Evolutionary conservation across 2,113 vertebrate species (phyloP).

Genomic region (Pteronura brasiliensis): DNA sequence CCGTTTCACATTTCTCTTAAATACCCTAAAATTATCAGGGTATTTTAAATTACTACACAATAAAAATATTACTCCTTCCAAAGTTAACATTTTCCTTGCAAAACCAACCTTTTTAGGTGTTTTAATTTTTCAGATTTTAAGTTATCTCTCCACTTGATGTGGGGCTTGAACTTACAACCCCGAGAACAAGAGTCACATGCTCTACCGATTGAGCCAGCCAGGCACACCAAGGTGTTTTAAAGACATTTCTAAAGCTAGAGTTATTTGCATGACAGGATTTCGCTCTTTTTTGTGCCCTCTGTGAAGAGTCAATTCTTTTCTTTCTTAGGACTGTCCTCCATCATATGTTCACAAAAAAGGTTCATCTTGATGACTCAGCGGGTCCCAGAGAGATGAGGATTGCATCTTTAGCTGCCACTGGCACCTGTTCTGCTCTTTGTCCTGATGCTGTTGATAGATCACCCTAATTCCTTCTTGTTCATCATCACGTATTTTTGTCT

Average conservation of each 20-base stretch:
- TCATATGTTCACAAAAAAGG: background rate
- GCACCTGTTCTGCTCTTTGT: background rate
- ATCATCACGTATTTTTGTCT: constrained; percentile 13
- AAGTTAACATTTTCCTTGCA: constrained; percentile 31
- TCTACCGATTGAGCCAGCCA: background rate
- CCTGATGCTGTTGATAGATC: background rate
- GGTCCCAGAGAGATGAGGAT: background rate
- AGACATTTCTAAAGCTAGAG: background rate
- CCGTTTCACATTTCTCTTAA: background rate
- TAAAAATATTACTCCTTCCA: background rate
- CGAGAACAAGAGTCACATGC: background rate
- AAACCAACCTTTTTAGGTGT: background rate
- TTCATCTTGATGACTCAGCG: background rate
- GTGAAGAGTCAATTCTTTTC: background rate
- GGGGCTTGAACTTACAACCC: background rate
- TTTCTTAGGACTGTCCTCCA: background rate
- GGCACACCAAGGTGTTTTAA: background rate
- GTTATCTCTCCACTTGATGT: background rate
- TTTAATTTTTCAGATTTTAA: background rate
- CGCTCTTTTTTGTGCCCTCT: background rate
- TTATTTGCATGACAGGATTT: background rate
- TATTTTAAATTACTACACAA: background rate
- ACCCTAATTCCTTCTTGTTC: background rate
- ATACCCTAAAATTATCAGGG: background rate
- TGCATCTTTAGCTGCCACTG: background rate